Base-by-base conservation (phyloP, 2,113 vertebrate species). In the Spea multiplicata region DNA sequence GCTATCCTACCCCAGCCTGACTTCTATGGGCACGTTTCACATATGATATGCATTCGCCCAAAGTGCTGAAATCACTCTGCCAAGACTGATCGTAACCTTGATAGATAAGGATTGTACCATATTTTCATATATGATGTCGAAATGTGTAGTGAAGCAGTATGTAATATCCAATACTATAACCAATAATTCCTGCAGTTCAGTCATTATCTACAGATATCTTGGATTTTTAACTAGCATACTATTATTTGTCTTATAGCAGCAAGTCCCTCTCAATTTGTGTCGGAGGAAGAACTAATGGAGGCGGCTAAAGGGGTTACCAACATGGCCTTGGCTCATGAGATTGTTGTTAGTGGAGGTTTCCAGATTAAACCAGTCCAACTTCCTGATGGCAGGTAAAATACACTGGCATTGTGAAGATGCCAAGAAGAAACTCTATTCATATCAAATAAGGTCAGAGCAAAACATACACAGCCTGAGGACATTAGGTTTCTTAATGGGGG, bases 241-340 rank as follows among this genome's bases (percentile, higher is more conserved):
- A 55, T n/a, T n/a, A n/a, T 55, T 55, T 8, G 12, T 55, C 6
- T 55, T 55, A 55, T 92, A 83, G 81, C 91, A 99, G 97, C 93
- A 44, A 96, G 94, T 83, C 92, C 95, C 67, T 86, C 94, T 83
- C 88, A 78, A 67, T 91, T 94, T 66, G 94, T 97, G 83, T 95
- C 95, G 0, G 82, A 94, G 73, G 94, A 98, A 69, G 96, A 99
- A 83, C 87, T 99, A 64, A 92, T 97, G 91, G 94, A 97, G 84
- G 93, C 95, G 0, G 94, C 95, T 0, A 96, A 96, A 86, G 95
- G 95, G 66, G 92, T 99, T 77, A 95, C 93, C 70, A 98, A 99
- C 85, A 95, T 99, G 97, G 93, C 93, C 1, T 77, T 99, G 72
- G 97, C 96, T n/a, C 96, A 99, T 0, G 97, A 99, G 84, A 98